A percentile compares a stretch with the other conserved stretches of the same genome.
These are phyloP conservation scores for Pollicipes pollicipes DNA, from an alignment of 1,140 invertebrate genomes.

Conservation along the genomic window DNA sequence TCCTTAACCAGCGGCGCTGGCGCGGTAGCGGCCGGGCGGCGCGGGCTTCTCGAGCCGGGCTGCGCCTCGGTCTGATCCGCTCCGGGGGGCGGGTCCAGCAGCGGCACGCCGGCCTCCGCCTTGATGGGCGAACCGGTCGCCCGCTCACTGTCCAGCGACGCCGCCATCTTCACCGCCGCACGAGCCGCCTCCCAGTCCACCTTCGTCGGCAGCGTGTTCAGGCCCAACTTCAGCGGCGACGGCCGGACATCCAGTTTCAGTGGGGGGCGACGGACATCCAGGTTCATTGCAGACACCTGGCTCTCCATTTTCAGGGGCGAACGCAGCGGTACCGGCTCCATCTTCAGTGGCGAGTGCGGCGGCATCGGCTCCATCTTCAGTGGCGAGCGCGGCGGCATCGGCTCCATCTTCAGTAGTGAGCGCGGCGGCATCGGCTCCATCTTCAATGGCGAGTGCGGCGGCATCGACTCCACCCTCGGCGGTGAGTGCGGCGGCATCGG, in stretches of 20 bases:
- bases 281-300: background rate
- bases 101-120: background rate
- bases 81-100: background rate
- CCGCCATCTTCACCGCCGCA: too few species aligned
- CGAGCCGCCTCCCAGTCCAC: too few species aligned
- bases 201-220: background rate
- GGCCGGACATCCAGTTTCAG: background rate
- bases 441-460: background rate
- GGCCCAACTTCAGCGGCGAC: background rate
- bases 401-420: too few species aligned
- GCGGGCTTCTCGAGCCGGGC: background rate
- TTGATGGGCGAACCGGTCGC: background rate
- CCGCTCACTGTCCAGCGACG: too few species aligned
- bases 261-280: background rate
- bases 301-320: too few species aligned
- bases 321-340: too few species aligned
- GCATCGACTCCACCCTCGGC: too few species aligned
- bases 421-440: too few species aligned
- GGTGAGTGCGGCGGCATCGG: background rate
- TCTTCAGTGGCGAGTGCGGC: background rate
- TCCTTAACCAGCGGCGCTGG: background rate
- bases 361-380: background rate
- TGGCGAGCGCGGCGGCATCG: background rate
- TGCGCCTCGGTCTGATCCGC: background rate
- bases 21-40: too few species aligned